Percentiles rank a stretch among this genome's conserved stretches.
phyloP scores from a whole-genome alignment of 2,888 invertebrate genomes.

The Hyles lineata region DNA sequence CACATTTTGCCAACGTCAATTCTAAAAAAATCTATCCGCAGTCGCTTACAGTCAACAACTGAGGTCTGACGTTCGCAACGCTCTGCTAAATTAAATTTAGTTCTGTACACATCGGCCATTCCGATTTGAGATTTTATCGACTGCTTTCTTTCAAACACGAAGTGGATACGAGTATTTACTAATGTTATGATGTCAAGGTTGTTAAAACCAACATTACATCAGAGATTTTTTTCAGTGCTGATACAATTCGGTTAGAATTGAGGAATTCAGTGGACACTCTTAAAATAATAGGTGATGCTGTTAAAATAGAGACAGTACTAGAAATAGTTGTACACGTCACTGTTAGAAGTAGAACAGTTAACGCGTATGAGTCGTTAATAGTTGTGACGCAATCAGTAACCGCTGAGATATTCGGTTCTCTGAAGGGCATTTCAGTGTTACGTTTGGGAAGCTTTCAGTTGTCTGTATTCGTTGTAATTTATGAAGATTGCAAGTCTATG shows the following conservation, averaged over 20 bases:
- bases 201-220: constrained; percentile 47
- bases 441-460: neutral
- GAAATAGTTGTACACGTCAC: constrained; percentile 76
- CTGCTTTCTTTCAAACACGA: constrained; percentile 30
- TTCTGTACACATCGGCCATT: constrained; percentile 50
- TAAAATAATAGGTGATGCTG: constrained; percentile 76
- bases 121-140: constrained; percentile 44
- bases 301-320: constrained; percentile 70
- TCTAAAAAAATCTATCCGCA: constrained; percentile 69
- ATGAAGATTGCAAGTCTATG: constrained; percentile 6
- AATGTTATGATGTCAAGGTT: constrained; percentile 34
- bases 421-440: constrained; percentile 12
- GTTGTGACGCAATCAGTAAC: constrained; percentile 57
- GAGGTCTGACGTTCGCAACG: constrained; percentile 71
- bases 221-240: constrained; percentile 52
- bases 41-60: constrained; percentile 76
- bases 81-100: constrained; percentile 74
- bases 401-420: constrained; percentile 34
- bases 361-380: constrained; percentile 51
- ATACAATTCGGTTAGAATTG: constrained; percentile 41
- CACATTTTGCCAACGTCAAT: constrained; percentile 56
- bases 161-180: constrained; percentile 12
- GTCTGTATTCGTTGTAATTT: constrained; percentile 20
- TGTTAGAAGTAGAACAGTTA: constrained; percentile 63
- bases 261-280: constrained; percentile 70